Conservation (phyloP, 2,113 vertebrate species). For the Alectura lathami region DNA sequence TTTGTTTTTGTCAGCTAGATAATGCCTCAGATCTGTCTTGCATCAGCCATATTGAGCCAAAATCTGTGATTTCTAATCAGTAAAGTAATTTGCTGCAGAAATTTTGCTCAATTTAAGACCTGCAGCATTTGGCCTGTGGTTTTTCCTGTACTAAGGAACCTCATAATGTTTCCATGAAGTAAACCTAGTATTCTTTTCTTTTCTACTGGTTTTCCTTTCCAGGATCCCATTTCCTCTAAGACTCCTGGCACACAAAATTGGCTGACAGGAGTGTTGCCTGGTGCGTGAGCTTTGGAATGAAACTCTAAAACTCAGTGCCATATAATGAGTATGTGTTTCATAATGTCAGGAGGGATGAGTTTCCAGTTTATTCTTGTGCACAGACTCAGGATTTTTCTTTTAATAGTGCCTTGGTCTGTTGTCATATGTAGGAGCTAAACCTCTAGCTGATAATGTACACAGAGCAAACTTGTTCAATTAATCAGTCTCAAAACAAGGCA, state of each 20-base stretch:
- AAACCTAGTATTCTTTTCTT: not conserved
- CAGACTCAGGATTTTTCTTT: not conserved
- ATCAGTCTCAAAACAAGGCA: not conserved
- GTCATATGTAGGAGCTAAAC: not conserved
- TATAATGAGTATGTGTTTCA: constrained; percentile 66
- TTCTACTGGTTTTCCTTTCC: constrained; percentile 1
- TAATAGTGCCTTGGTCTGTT: not conserved
- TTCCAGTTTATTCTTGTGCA: constrained; percentile 72
- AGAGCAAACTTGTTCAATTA: not conserved
- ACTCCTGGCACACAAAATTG: constrained; percentile 23
- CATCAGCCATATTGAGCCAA: not conserved
- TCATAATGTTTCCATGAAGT: constrained; percentile 15
- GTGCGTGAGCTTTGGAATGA: constrained; percentile 49
- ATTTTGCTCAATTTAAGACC: not conserved
- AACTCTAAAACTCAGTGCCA: constrained; percentile 52
- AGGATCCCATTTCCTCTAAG: constrained; percentile 32
- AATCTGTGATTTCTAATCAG: not conserved
- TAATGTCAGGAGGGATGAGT: constrained; percentile 63
- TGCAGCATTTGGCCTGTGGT: not conserved
- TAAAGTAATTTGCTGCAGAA: not conserved
- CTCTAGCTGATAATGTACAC: not conserved
- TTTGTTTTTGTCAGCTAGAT: not conserved
- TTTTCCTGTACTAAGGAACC: constrained; percentile 1
- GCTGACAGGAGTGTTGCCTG: constrained; percentile 28
- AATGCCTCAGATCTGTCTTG: not conserved